Evolutionary conservation across 1,140 invertebrate species (phyloP), one percentile per base, ranked within the genome.

Genomic region (Bathynomus jamesi): DNA sequence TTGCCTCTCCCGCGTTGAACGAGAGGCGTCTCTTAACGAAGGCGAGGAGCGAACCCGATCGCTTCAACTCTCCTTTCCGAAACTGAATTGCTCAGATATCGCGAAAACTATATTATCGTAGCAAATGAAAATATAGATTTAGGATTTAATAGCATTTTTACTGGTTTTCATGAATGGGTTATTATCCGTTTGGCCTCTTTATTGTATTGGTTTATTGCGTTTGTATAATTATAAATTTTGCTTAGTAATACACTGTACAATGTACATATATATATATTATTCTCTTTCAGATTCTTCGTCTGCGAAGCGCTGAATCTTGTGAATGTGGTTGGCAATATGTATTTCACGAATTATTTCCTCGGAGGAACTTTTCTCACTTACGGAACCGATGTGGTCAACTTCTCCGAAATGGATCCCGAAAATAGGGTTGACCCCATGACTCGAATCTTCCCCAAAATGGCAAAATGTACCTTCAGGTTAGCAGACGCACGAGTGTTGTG

Each of bases 271-370:
- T 67, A 66, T 67, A 66, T 67, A 21, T 1, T 67, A 27, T 4
- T 29, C 17, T 31, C 31, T 80, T 40, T 40, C 79, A 72, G 71
- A 73, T 78, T 79, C 76, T 80, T 27, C 68, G 81, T 32, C 76
- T 81, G 64, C 27, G 82, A 83, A 76, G 63, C 80, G 24, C 72
- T 83, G 31, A 80, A 80, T 65, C 75, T 84, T n/a, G 65, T 81
- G 46, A 84, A 83, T 71, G 79, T 82, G 2, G 65, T 85, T 8
- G 77, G 82, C 2, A 84, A 86, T 71, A 85, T 86, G 68, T 80
- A 78, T 60, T 77, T 86, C 17, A 81, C 84, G 32, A 82, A 86
- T 67, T 70, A 77, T 5, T 85, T 85, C 75, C 75, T 85, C 61
- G 82, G 79, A 11, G 80, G 81, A 7, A 83, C 84, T 29, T 84